Conservation (phyloP, 2,888 invertebrate species). For the Melieria picta region DNA sequence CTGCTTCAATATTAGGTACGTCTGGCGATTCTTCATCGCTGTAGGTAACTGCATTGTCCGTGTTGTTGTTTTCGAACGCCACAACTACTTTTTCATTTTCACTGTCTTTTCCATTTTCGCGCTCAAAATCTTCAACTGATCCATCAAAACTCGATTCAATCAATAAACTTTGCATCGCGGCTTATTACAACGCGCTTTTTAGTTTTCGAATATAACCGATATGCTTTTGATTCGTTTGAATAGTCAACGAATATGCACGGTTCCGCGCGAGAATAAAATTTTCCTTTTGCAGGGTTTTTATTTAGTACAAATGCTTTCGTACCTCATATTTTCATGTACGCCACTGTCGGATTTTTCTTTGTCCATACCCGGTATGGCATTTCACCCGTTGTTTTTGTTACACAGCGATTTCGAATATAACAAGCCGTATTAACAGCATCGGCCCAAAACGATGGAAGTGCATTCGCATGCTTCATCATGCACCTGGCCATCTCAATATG, state of each 20-base stretch:
- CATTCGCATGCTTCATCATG: slow-evolving; percentile 42
- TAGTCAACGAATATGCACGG: slow-evolving; percentile 31
- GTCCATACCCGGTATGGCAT: slow-evolving; percentile 20
- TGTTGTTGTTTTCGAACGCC: not conserved
- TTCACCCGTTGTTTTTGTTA: slow-evolving; percentile 33
- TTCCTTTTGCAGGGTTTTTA: slow-evolving; percentile 20
- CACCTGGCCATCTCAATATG: slow-evolving; percentile 43
- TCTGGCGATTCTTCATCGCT: not conserved
- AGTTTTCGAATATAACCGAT: not conserved
- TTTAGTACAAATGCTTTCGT: slow-evolving; percentile 21
- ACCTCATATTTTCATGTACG: slow-evolving; percentile 23
- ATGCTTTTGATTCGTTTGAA: slow-evolving; percentile 26
- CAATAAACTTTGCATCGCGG: slow-evolving; percentile 39
- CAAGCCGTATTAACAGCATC: slow-evolving; percentile 33
- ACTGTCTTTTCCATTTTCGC: slow-evolving; percentile 21
- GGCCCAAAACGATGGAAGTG: slow-evolving; percentile 36
- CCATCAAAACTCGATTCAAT: slow-evolving; percentile 32
- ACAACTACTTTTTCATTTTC: slow-evolving; percentile 14
- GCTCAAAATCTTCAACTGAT: slow-evolving; percentile 26
- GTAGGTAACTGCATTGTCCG: not conserved
- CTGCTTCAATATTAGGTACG: not conserved
- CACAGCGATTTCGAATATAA: slow-evolving; percentile 34
- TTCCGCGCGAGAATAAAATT: slow-evolving; percentile 33
- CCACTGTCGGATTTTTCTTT: slow-evolving; percentile 14
- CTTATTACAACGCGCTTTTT: slow-evolving; percentile 26